Conservation (phyloP, 2,888 invertebrate species). For the Melieria crassipennis region DNA sequence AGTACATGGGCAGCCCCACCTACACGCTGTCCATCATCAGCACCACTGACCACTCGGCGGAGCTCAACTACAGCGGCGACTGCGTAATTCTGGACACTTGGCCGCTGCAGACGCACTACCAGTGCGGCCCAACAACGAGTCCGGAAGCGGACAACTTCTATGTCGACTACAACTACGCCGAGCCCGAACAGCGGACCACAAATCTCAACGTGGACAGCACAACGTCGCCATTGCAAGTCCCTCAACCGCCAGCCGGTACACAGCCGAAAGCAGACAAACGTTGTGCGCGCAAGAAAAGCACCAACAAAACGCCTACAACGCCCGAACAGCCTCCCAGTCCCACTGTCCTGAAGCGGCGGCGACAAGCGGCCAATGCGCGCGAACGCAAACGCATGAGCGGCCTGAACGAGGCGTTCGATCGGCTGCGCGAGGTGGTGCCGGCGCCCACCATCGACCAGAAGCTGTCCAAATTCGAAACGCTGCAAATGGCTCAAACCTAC, state of each 20-base stretch:
- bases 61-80: constrained; percentile 8
- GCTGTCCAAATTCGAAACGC: constrained; percentile 79
- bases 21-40: constrained; percentile 23
- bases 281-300: background rate
- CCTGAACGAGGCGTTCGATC: constrained; percentile 80
- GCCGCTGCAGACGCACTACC: constrained; percentile 1
- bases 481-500: constrained; percentile 84
- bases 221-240: background rate
- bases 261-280: constrained; percentile 14
- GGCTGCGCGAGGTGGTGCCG: constrained; percentile 77
- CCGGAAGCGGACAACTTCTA: background rate
- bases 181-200: background rate
- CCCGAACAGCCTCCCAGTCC: constrained; percentile 67
- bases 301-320: constrained; percentile 4
- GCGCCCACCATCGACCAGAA: constrained; percentile 77
- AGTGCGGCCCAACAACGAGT: background rate
- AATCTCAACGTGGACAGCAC: background rate
- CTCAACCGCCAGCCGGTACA: background rate
- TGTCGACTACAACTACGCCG: background rate
- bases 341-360: constrained; percentile 70
- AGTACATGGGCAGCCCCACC: constrained; percentile 53
- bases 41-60: background rate
- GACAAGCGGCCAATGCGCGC: constrained; percentile 79
- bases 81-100: constrained; percentile 23
- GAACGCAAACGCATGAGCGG: constrained; percentile 80